Base-by-base conservation (phyloP, 2,888 invertebrate genomes). In the Cryptus armator region DNA sequence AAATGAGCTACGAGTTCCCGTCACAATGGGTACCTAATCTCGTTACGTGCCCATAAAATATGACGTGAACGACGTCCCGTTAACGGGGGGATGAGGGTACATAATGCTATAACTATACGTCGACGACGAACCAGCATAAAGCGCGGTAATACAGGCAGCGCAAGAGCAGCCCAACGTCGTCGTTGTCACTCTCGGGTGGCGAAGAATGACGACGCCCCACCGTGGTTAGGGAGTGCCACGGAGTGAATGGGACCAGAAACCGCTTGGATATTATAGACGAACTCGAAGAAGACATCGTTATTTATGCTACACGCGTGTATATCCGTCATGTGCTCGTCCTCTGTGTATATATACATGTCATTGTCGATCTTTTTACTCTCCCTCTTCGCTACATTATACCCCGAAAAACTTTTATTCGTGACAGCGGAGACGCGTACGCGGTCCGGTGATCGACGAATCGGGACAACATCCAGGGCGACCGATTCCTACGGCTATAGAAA, bases 11-110 rank as follows among this genome's bases (percentile, higher is more conserved):
- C 75, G 86, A 91, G 88, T 77, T 84, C 68, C 87, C 87, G 89
- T 89, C 90, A 91, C 91, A 91, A 91, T 91, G 90, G 88, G 71
- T 37, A 87, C 89, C 89, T 92, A 92, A 92, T 92, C 91, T 92
- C 89, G 90, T 91, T 91, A 91, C 89, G 85, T 88, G 83, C 64
- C 90, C 89, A 90, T 91, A 91, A 92, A 92, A 91, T 91, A 91
- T 90, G 91, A 92, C 90, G 87, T 89, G 89, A 88, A 89, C 88
- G 85, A 81, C 85, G 86, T 76, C 70, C 80, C 67, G 71, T 37
- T 56, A 37, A 71, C 46, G 10, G 62, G 74, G 66, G 43, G 74
- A 59, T 56, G 81, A 77, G 64, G 67, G 56, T 72, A 72, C 74
- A 66, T 86, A 78, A 59, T 43, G 51, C 32, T 51, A 46, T 53